Percentiles rank a stretch among this genome's conserved stretches.
Conservation (phyloP, 1,140 invertebrate species). For the Sipha flava region DNA sequence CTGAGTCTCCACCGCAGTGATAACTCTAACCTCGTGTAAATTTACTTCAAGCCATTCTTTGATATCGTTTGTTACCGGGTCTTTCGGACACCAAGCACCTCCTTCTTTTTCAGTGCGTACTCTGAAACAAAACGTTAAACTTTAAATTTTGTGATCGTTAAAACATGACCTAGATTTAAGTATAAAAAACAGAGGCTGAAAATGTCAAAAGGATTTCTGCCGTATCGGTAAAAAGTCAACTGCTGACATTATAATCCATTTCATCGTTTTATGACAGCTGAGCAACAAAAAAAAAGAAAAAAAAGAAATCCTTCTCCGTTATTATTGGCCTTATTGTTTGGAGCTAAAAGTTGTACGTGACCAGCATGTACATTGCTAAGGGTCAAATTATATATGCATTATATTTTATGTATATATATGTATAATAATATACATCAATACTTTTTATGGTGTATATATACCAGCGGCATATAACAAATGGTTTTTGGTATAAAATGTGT, state of each 20-base stretch:
- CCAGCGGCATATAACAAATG: neutral
- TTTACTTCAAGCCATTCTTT: constrained; percentile 74
- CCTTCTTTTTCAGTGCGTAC: constrained; percentile 66
- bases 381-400: neutral
- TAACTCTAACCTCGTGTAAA: constrained; percentile 60
- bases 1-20: constrained; percentile 73
- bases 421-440: neutral
- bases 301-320: neutral
- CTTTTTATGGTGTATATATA: neutral
- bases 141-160: constrained; percentile 9
- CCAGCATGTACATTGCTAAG: neutral
- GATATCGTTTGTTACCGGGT: constrained; percentile 59
- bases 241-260: constrained; percentile 30
- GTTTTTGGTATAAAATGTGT: neutral
- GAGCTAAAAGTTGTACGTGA: constrained; percentile 29
- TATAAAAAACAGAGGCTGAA: neutral
- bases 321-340: constrained; percentile 28
- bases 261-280: constrained; percentile 21
- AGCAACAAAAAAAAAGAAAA: constrained; percentile 4
- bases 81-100: constrained; percentile 77
- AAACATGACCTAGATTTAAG: constrained; percentile 22
- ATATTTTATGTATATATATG: neutral
- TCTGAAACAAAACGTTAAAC: constrained; percentile 49
- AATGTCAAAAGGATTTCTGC: constrained; percentile 32
- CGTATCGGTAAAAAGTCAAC: constrained; percentile 31